Evolutionary conservation across 2,888 invertebrate genomes (phyloP).

Genomic region (Acanthacorydalis orientalis): DNA sequence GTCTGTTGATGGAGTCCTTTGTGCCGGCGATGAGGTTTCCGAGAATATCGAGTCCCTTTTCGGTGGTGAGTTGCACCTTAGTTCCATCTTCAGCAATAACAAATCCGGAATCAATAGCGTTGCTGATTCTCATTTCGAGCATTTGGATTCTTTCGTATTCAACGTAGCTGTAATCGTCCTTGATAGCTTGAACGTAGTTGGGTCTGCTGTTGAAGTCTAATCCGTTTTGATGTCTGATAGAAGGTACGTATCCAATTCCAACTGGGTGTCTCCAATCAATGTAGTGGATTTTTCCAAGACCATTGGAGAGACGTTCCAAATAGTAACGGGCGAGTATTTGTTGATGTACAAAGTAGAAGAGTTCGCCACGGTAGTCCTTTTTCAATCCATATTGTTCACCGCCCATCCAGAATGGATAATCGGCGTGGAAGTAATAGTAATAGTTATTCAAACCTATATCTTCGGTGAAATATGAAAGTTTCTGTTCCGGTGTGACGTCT

Average conservation of each 20-base stretch:
- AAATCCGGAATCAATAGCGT: conserved; percentile 41
- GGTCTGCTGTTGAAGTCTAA: conserved; percentile 39
- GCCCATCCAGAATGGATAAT: conserved; percentile 46
- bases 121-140: conserved; percentile 38
- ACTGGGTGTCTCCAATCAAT: conserved; percentile 33
- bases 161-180: conserved; percentile 26
- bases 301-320: conserved; percentile 48
- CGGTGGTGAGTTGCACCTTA: conserved; percentile 17
- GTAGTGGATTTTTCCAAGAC: conserved; percentile 39
- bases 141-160: conserved; percentile 30
- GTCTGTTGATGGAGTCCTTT: conserved; percentile 26
- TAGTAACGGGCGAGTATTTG: conserved; percentile 52
- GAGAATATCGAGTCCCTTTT: conserved; percentile 34
- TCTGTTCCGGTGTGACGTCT: conserved; percentile 34
- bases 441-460: conserved; percentile 45
- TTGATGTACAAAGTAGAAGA: conserved; percentile 46
- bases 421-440: conserved; percentile 41
- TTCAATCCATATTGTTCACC: conserved; percentile 25
- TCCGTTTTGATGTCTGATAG: conserved; percentile 41
- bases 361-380: conserved; percentile 32
- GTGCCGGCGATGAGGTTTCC: conserved; percentile 35
- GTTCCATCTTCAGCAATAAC: conserved; percentile 22
- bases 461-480: conserved; percentile 44
- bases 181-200: conserved; percentile 23
- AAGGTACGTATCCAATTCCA: conserved; percentile 37